phyloP scores from a whole-genome alignment of 2,113 vertebrate genomes.

The Tor tambroides region DNA sequence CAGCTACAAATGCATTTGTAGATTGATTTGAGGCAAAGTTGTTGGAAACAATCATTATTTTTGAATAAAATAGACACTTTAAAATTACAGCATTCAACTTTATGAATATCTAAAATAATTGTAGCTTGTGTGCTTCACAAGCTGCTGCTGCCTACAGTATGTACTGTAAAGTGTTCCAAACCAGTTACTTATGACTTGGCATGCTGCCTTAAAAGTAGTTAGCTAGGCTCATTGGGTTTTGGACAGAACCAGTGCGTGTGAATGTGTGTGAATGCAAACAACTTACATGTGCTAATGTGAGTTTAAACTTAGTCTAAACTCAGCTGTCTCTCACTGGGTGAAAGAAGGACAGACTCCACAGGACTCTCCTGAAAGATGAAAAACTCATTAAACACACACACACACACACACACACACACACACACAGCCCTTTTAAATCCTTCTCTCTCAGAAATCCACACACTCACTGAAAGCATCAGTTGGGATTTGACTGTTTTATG shows the following conservation, averaged over 20 bases:
- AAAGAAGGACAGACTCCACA: slow-evolving; percentile 58
- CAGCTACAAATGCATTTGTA: background rate
- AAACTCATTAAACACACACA: slow-evolving; percentile 44
- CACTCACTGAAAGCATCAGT: background rate
- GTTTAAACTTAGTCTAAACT: slow-evolving; percentile 26
- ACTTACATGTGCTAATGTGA: slow-evolving; percentile 48
- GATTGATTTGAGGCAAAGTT: background rate
- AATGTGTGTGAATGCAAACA: slow-evolving; percentile 11
- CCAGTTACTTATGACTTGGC: background rate
- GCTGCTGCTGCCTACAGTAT: background rate
- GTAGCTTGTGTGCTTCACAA: background rate
- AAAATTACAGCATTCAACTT: background rate
- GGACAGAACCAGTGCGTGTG: slow-evolving; percentile 6
- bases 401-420: slow-evolving; percentile 43
- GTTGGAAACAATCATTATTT: background rate
- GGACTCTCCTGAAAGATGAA: slow-evolving; percentile 61
- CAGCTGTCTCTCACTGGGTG: slow-evolving; percentile 50
- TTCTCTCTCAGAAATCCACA: slow-evolving; percentile 17
- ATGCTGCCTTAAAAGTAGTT: background rate
- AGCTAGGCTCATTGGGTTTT: background rate
- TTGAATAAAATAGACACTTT: background rate
- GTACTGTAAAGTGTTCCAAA: background rate
- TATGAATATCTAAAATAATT: background rate
- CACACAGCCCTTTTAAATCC: slow-evolving; percentile 39
- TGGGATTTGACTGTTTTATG: slow-evolving; percentile 22